Evolutionary conservation across 1,140 invertebrate species (phyloP).

Genomic region (Brachystomella parvula): DNA sequence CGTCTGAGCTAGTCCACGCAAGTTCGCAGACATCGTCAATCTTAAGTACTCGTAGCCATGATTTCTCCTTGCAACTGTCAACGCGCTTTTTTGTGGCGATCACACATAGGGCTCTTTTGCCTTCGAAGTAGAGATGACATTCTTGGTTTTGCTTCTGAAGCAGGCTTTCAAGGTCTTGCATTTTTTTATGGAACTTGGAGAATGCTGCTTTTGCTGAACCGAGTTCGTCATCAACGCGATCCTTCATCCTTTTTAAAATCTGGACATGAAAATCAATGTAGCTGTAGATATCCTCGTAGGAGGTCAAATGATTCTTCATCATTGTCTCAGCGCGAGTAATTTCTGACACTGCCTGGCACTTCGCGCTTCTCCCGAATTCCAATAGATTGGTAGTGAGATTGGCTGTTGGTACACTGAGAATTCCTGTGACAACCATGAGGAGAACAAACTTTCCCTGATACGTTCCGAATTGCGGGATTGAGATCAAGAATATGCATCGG

Average conservation of each 20-base stretch:
- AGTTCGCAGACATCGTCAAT: background rate
- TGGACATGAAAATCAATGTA: background rate
- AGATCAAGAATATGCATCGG: background rate
- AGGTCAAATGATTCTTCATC: background rate
- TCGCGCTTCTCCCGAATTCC: conserved; percentile 2
- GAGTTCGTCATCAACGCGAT: background rate
- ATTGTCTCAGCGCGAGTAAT: background rate
- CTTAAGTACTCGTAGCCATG: background rate
- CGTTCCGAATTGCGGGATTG: background rate
- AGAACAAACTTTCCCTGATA: background rate
- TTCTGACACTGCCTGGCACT: background rate
- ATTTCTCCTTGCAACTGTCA: background rate
- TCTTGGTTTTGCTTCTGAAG: background rate
- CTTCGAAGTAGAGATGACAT: background rate
- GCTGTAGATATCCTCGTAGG: too few species aligned
- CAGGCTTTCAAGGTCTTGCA: background rate
- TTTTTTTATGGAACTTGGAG: background rate
- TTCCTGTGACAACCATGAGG: background rate
- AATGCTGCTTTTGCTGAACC: background rate
- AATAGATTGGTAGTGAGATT: background rate
- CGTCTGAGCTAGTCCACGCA: background rate
- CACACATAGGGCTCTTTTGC: background rate
- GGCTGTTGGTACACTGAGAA: background rate
- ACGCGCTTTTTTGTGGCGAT: background rate
- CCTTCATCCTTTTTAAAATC: background rate